Percentiles rank a stretch among this genome's conserved stretches.
Evolutionary conservation across 2,888 invertebrate species (phyloP).

Genomic region (Camponotus fellah): DNA sequence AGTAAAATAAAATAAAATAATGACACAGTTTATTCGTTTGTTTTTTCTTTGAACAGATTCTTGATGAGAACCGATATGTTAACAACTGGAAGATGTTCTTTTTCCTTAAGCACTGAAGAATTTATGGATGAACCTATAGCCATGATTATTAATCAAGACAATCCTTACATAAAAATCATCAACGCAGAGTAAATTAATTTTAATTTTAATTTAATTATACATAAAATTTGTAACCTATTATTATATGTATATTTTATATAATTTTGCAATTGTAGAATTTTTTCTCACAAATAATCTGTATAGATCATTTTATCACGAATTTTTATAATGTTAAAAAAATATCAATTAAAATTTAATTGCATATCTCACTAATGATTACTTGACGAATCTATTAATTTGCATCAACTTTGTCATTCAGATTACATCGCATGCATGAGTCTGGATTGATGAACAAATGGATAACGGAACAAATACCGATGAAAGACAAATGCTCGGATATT

Average conservation of each 20-base stretch:
- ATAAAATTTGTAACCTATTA: neutral
- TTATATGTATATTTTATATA: neutral
- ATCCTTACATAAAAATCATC: conserved; percentile 92
- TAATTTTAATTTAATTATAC: neutral
- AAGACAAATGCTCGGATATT: conserved; percentile 92
- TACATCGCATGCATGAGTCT: conserved; percentile 93
- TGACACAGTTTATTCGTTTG: neutral
- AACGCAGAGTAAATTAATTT: conserved; percentile 91
- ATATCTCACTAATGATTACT: neutral
- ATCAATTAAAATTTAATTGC: neutral
- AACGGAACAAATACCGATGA: conserved; percentile 91
- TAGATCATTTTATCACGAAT: neutral
- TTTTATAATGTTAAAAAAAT: neutral
- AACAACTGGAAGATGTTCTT: conserved; percentile 91
- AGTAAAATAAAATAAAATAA: neutral
- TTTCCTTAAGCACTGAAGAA: conserved; percentile 91
- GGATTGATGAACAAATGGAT: conserved; percentile 95
- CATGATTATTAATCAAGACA: conserved; percentile 91
- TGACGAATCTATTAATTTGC: neutral
- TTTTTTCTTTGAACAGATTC: conserved; percentile 57
- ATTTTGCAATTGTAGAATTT: neutral
- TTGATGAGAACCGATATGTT: conserved; percentile 87
- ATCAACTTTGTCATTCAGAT: conserved; percentile 86
- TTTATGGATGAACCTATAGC: conserved; percentile 93
- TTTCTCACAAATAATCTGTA: neutral